phyloP scores from a whole-genome alignment of 2,888 invertebrate species.

The Mongoloraphidia duomilia region DNA sequence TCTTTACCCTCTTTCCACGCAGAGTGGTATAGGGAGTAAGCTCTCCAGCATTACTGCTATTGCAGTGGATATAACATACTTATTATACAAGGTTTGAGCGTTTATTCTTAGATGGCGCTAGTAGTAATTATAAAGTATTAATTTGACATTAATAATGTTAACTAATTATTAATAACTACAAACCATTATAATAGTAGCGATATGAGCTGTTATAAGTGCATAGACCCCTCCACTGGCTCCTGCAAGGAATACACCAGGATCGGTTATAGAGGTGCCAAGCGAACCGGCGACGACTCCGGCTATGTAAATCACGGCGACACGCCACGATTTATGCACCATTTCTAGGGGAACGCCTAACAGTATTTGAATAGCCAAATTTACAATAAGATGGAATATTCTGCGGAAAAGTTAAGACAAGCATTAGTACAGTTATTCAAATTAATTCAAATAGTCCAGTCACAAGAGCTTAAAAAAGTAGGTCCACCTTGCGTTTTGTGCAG shows the following conservation, averaged over 20 bases:
- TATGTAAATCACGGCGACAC: slow-evolving; percentile 69
- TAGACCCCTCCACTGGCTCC: slow-evolving; percentile 95
- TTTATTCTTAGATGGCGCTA: too few species aligned
- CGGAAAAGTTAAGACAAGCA: slow-evolving; percentile 12
- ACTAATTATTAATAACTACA: slow-evolving; percentile 15
- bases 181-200: slow-evolving; percentile 82
- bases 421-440: not conserved
- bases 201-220: slow-evolving; percentile 82
- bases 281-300: slow-evolving; percentile 78
- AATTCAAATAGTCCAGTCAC: too few species aligned
- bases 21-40: too few species aligned
- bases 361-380: slow-evolving; percentile 84
- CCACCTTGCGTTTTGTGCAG: too few species aligned
- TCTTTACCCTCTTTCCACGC: too few species aligned
- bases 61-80: too few species aligned
- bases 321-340: slow-evolving; percentile 93
- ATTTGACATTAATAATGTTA: not conserved
- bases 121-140: not conserved
- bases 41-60: too few species aligned
- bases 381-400: slow-evolving; percentile 74
- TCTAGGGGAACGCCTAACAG: slow-evolving; percentile 89
- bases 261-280: slow-evolving; percentile 65
- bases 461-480: too few species aligned
- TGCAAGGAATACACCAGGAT: slow-evolving; percentile 67
- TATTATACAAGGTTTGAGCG: too few species aligned